These are phyloP conservation scores for Osedax frankpressi DNA, from an alignment of 2,888 invertebrate species.

Conservation along the genomic window DNA sequence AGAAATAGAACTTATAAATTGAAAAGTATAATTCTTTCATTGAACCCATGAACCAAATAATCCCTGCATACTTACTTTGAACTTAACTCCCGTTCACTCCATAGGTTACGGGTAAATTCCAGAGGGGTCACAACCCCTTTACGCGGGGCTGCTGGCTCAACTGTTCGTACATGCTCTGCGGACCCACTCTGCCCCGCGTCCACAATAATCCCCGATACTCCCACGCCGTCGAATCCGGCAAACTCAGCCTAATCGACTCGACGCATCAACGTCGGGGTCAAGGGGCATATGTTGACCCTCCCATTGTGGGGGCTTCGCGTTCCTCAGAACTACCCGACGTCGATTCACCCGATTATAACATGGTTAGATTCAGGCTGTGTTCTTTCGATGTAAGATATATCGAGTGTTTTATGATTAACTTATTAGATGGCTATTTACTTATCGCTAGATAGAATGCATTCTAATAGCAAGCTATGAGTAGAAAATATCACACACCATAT, in stretches of 20 bases:
- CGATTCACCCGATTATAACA: not conserved
- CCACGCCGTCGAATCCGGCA: not conserved
- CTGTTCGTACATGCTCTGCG: constrained; percentile 85
- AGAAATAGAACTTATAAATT: no score
- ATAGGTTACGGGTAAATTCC: constrained; percentile 90
- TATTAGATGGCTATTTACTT: no score
- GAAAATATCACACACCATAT: no score
- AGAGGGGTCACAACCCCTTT: constrained; percentile 95
- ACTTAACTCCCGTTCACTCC: no score
- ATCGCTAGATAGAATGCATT: no score
- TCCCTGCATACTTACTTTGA: no score
- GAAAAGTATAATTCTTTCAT: no score
- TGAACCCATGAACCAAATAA: no score
- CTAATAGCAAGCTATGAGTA: no score
- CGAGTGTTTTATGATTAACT: no score
- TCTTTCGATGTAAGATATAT: no score
- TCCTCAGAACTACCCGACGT: not conserved
- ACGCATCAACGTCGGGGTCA: not conserved
- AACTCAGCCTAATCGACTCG: not conserved
- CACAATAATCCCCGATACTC: constrained; percentile 48
- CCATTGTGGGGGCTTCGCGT: not conserved
- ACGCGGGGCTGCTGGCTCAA: constrained; percentile 87
- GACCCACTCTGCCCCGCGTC: constrained; percentile 40
- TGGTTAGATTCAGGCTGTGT: no score
- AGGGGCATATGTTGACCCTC: not conserved